Conservation (phyloP, 1,140 invertebrate species). For the Drosophila subobscura region DNA sequence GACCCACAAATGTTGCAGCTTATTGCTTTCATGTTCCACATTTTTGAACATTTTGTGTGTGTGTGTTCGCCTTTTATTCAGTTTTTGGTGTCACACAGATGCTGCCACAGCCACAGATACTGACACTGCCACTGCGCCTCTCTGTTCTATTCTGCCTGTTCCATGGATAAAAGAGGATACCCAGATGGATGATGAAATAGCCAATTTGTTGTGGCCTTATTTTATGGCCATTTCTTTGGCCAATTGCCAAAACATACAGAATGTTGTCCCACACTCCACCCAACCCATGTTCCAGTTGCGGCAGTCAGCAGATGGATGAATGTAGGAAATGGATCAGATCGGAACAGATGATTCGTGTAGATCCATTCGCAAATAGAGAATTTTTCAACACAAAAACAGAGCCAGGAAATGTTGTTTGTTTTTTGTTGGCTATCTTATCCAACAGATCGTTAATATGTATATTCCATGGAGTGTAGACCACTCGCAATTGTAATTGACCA, state of each 20-base stretch:
- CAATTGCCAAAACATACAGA: conserved; percentile 35
- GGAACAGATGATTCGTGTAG: not conserved
- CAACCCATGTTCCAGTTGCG: conserved; percentile 6
- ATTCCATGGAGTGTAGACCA: too few species aligned
- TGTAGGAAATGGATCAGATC: conserved; percentile 32
- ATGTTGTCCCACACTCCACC: not conserved
- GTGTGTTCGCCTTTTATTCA: not conserved
- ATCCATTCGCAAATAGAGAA: too few species aligned
- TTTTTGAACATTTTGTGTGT: conserved; percentile 26
- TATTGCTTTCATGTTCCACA: conserved; percentile 48
- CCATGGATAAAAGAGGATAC: conserved; percentile 17
- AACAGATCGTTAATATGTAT: too few species aligned
- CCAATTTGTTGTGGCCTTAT: conserved; percentile 3
- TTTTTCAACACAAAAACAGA: too few species aligned
- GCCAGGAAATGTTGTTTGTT: conserved; percentile 17
- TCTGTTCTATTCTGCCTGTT: not conserved
- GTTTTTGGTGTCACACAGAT: conserved; percentile 42
- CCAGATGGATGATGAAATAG: conserved; percentile 29
- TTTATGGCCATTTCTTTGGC: conserved; percentile 15
- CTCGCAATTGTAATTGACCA: too few species aligned
- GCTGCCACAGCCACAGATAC: conserved; percentile 27
- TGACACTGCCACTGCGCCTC: conserved; percentile 12
- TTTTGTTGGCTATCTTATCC: too few species aligned
- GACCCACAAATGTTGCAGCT: conserved; percentile 35
- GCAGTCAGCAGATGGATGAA: not conserved